Base-by-base conservation (phyloP, 2,113 vertebrate species). In the Phocoena sinus region DNA sequence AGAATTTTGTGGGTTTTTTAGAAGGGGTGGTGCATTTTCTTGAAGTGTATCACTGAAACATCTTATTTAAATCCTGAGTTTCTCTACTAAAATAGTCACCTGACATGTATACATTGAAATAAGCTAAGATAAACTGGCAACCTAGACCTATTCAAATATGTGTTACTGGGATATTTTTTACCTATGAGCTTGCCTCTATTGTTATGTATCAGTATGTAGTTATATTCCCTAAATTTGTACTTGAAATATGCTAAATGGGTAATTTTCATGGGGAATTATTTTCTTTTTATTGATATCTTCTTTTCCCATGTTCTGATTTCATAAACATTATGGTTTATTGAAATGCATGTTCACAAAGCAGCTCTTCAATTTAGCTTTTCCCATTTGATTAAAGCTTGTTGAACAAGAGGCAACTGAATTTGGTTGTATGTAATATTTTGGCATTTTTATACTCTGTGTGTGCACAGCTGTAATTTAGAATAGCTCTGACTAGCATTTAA, bases 281-380 rank as follows among this genome's bases (percentile, higher is more conserved):
- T 94, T 95, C 70, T 93, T 97, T 96, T 93, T 44, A 67, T 92
- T 95, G 86, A 84, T 96, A 94, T 47, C n/a, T 26, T 73, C 44
- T 86, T 84, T 95, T 67, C 13, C 36, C 79, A 71, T 97, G 71
- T 92, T 96, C 92, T 96, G 53, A 97, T 97, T 97, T 97, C 44
- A 77, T 84, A 96, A 96, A 96, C 96, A 96, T 92, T 95, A 93
- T 68, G 87, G 38, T 94, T 97, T 97, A 97, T 96, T 92, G 95
- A 95, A 97, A 97, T 96, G 47, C 83, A 79, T 90, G 79, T 84
- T 97, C 95, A 97, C 76, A 96, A 94, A 96, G 53, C 79, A 97
- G 71, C 91, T 92, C 89, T 98, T 95, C 83, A 92, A 65, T 95
- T 98, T 97, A 98, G 80, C 89, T 94, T 97, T 97, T 96, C 83